Evolutionary conservation across 2,888 invertebrate genomes (phyloP).

Genomic region (Phrixothrix hirtus): DNA sequence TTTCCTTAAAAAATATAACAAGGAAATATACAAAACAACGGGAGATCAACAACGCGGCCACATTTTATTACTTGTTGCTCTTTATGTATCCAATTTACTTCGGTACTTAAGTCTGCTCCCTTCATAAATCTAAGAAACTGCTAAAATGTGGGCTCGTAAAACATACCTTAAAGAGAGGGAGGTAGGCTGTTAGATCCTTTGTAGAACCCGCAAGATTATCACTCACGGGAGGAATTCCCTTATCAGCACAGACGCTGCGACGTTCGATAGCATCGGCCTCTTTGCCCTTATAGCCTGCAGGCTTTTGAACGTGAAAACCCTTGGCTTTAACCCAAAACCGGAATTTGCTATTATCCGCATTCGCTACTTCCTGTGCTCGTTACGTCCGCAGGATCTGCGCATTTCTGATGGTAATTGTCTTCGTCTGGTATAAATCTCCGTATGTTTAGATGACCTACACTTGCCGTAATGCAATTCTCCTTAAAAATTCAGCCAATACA

Average conservation of each 20-base stretch:
- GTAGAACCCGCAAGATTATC: slow-evolving; percentile 18
- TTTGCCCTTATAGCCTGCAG: slow-evolving; percentile 71
- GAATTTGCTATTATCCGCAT: slow-evolving; percentile 94
- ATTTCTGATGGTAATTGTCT: slow-evolving; percentile 91
- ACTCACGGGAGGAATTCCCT: slow-evolving; percentile 25
- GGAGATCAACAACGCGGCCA: too few species aligned
- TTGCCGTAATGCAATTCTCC: slow-evolving; percentile 79
- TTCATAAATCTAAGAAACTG: slow-evolving; percentile 13
- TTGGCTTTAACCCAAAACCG: slow-evolving; percentile 97
- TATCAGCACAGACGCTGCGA: slow-evolving; percentile 27
- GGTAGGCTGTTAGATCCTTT: slow-evolving; percentile 8
- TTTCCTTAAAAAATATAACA: too few species aligned
- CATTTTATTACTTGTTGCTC: slow-evolving; percentile 7
- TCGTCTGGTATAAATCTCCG: slow-evolving; percentile 92
- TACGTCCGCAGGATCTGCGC: slow-evolving; percentile 87
- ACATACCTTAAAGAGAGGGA: slow-evolving; percentile 13
- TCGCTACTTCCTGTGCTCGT: slow-evolving; percentile 82
- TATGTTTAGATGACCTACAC: slow-evolving; percentile 93
- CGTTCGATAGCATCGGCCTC: slow-evolving; percentile 71
- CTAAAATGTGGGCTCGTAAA: slow-evolving; percentile 15
- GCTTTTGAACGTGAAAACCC: slow-evolving; percentile 82
- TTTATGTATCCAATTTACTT: background rate
- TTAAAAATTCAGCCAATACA: too few species aligned
- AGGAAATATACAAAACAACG: too few species aligned
- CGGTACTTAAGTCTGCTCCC: background rate